Conservation (phyloP, 2,888 invertebrate genomes). For the Chymomyza caudatula region DNA sequence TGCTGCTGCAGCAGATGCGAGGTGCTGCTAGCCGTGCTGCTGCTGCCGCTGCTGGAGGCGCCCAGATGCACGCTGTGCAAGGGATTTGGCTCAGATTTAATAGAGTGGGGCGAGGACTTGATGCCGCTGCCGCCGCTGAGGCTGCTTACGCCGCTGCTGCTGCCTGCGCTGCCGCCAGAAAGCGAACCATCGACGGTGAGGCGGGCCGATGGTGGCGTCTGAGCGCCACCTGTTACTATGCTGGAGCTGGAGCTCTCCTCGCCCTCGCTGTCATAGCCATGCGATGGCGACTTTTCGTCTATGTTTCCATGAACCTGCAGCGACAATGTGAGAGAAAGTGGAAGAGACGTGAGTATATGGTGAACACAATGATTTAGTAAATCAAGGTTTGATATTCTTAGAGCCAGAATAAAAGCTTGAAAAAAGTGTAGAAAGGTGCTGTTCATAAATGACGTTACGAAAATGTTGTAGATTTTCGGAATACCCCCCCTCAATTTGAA, state of each 20-base stretch:
- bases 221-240: constrained; percentile 77
- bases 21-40: constrained; percentile 68
- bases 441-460: too few relatives aligned
- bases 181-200: constrained; percentile 37
- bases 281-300: constrained; percentile 84
- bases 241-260: constrained; percentile 91
- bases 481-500: too few relatives aligned
- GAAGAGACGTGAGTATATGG: neutral
- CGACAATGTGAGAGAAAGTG: too few relatives aligned
- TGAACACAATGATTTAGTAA: too few relatives aligned
- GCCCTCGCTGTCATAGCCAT: constrained; percentile 90
- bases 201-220: constrained; percentile 77
- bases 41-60: constrained; percentile 73
- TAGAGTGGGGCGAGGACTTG: constrained; percentile 77
- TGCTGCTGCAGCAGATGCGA: constrained; percentile 66
- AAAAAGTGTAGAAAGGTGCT: too few relatives aligned
- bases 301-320: constrained; percentile 84
- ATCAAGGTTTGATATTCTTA: too few relatives aligned
- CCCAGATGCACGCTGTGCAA: constrained; percentile 71
- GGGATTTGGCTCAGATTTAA: constrained; percentile 76
- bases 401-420: too few relatives aligned
- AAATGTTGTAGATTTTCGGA: too few relatives aligned
- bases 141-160: constrained; percentile 62
- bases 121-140: constrained; percentile 64
- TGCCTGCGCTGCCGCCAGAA: constrained; percentile 59